Conservation (phyloP, 2,113 vertebrate species). For the Ornithorhynchus anatinus region DNA sequence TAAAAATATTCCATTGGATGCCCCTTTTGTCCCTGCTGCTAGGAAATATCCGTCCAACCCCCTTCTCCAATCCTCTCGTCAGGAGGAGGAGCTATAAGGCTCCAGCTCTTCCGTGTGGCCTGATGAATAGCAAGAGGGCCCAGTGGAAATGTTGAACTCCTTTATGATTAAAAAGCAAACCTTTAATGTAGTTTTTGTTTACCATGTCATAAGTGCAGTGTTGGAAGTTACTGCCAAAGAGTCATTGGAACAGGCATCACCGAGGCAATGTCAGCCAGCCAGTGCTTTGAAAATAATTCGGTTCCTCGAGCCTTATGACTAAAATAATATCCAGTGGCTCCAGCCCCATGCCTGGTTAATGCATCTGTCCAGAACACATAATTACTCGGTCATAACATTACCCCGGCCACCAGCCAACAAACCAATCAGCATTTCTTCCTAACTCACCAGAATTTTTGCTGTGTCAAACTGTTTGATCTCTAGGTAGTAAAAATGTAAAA, state of each 20-base stretch:
- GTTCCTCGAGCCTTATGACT: slow-evolving; percentile 81
- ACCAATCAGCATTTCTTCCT: slow-evolving; percentile 79
- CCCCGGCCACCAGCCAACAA: slow-evolving; percentile 83
- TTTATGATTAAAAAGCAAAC: slow-evolving; percentile 76
- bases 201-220: slow-evolving; percentile 75
- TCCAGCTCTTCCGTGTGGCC: slow-evolving; percentile 54
- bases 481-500: slow-evolving; percentile 78
- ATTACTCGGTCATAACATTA: slow-evolving; percentile 90
- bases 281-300: slow-evolving; percentile 79
- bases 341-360: slow-evolving; percentile 90
- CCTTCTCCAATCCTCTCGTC: slow-evolving; percentile 50
- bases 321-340: slow-evolving; percentile 93
- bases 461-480: slow-evolving; percentile 89
- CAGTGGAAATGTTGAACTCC: slow-evolving; percentile 71
- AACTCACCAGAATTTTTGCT: slow-evolving; percentile 80
- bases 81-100: slow-evolving; percentile 54
- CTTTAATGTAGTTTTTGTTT: slow-evolving; percentile 83
- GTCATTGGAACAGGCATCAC: slow-evolving; percentile 74
- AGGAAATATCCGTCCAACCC: no score
- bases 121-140: slow-evolving; percentile 71
- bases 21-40: no score
- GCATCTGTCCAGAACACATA: slow-evolving; percentile 90
- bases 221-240: slow-evolving; percentile 79
- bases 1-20: no score
- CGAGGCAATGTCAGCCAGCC: slow-evolving; percentile 73